Evolutionary conservation across 2,113 vertebrate species (phyloP).

Genomic region (Poeciliopsis occidentalis): DNA sequence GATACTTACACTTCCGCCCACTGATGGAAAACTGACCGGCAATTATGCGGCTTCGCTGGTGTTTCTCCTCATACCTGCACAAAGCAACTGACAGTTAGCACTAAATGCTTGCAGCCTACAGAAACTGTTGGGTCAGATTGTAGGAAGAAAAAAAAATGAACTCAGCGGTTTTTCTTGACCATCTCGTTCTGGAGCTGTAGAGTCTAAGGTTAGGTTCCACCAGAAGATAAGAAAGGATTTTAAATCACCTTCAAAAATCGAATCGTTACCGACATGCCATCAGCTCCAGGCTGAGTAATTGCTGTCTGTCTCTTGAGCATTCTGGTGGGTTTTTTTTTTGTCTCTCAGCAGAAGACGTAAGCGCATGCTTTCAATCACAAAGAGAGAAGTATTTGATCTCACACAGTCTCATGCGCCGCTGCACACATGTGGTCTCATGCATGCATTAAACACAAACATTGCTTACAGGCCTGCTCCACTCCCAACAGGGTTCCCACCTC

Average conservation of each 20-base stretch:
- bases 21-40: conserved; percentile 18
- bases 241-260: conserved; percentile 29
- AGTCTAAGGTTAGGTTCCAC: conserved; percentile 12
- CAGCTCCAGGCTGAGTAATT: conserved; percentile 32
- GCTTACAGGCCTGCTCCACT: conserved; percentile 33
- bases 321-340: background rate
- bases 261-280: conserved; percentile 31
- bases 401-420: conserved; percentile 10
- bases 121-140: background rate
- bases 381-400: conserved; percentile 9
- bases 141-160: background rate
- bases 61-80: background rate
- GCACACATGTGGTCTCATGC: conserved; percentile 14
- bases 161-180: conserved; percentile 21
- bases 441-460: conserved; percentile 23
- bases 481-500: conserved; percentile 53
- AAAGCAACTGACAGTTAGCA: background rate
- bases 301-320: conserved; percentile 1
- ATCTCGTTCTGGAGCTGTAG: background rate
- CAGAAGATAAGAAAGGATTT: conserved; percentile 36
- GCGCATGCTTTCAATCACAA: background rate
- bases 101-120: background rate
- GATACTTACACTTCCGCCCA: conserved; percentile 33
- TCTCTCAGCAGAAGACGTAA: conserved; percentile 16
- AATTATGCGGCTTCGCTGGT: conserved; percentile 26